Base-by-base conservation (phyloP, 2,888 invertebrate species). In the Pecten maximus region DNA sequence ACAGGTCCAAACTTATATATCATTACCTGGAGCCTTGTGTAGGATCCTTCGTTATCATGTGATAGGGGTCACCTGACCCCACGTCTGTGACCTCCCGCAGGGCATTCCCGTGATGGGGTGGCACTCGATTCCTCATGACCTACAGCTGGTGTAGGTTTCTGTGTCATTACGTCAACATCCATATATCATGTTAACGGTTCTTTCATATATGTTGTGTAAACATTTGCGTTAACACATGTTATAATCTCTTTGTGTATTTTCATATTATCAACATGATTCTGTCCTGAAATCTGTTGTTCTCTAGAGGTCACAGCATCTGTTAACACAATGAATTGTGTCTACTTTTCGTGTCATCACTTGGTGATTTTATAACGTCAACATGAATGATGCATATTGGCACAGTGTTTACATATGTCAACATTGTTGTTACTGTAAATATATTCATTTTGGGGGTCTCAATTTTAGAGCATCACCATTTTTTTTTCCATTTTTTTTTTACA, bases 31-130 rank as follows among this genome's bases (percentile, higher is more conserved):
- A 74, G 28, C 74, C 74, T 74, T 19, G 74, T 74, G 74, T 74
- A 74, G 74, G 74, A 74, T 74, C 74, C 74, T 10, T 74, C 74
- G 12, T 74, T 28, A 74, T 74, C 74, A 74, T 74, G 74, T 74
- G 74, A 74, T 74, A 74, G 74, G 74, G 74, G 74, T 74, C 74
- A 74, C 35, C 35, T 74, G 74, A 74, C 74, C 74, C 74, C 74
- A 28, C 74, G 74, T 74, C 74, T 74, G 74, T 74, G 74, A 74
- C 74, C 74, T 35, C 74, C 74, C 35, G 74, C 28, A 35, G 74
- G 74, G 74, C 74, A 74, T 74, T 74, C 74, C 74, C 74, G 35
- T 35, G 74, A 74, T 15, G 74, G 74, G 23, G 74, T 74, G 74
- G 74, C 74, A 74, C 74, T 35, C 3, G 35, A 74, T 74, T 60